These are phyloP conservation scores for Platycheirus albimanus DNA, from an alignment of 2,888 invertebrate species.

Conservation along the genomic window DNA sequence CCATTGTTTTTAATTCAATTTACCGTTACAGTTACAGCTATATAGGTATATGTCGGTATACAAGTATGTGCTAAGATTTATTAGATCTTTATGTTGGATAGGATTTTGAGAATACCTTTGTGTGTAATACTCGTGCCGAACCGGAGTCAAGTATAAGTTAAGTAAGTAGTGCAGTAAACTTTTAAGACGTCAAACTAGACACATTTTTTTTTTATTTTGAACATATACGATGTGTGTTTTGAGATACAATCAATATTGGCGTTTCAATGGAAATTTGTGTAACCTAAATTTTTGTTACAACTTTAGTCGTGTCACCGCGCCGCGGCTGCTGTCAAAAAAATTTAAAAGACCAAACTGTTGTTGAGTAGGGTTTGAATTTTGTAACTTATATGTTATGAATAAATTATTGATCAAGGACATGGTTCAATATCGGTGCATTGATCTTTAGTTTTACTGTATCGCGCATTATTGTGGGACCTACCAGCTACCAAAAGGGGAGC, in stretches of 20 bases:
- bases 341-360: too few relatives aligned
- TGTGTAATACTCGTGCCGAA: slow-evolving; percentile 31
- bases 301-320: neutral
- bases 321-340: too few relatives aligned
- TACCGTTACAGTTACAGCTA: slow-evolving; percentile 30
- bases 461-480: too few relatives aligned
- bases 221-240: slow-evolving; percentile 8
- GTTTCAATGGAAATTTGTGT: slow-evolving; percentile 40
- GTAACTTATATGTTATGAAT: slow-evolving; percentile 21
- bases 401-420: slow-evolving; percentile 52
- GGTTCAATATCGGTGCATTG: slow-evolving; percentile 43
- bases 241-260: slow-evolving; percentile 13
- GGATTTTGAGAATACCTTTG: slow-evolving; percentile 17
- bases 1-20: slow-evolving; percentile 62
- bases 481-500: too few relatives aligned
- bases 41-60: neutral
- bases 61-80: slow-evolving; percentile 51
- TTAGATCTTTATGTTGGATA: slow-evolving; percentile 38
- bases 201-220: too few relatives aligned
- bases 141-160: slow-evolving; percentile 2
- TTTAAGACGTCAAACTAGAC: slow-evolving; percentile 53
- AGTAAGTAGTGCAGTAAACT: slow-evolving; percentile 32
- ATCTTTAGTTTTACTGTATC: slow-evolving; percentile 21
- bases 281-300: slow-evolving; percentile 18
- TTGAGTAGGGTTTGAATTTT: neutral